Evolutionary conservation across 37 sponge, comb jelly and placozoan genomes (phyloP).

Genomic region (Ianthella basta): DNA sequence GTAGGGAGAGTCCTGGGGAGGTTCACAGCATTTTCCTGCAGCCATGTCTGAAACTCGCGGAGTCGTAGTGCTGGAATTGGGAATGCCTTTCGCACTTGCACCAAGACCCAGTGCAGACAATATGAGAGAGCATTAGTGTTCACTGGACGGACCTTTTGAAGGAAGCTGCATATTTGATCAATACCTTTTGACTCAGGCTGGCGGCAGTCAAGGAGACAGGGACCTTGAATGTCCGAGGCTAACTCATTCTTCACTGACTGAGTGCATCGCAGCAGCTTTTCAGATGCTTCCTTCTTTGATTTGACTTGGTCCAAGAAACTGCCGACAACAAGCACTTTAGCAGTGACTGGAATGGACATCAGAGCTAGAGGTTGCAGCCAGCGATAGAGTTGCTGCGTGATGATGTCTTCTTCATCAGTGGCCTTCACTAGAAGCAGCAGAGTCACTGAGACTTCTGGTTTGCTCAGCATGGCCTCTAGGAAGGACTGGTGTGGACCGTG

Average conservation of each 20-base stretch:
- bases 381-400: not conserved
- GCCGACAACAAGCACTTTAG: not conserved
- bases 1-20: no score
- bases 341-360: not conserved
- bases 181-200: not conserved
- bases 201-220: no score
- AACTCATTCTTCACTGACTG: not conserved
- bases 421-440: not conserved
- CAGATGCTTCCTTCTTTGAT: not conserved
- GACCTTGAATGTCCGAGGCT: no score
- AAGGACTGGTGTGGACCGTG: not conserved
- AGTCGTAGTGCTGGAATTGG: no score
- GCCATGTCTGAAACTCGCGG: no score
- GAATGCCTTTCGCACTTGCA: no score
- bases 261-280: not conserved
- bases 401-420: not conserved
- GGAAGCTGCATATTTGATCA: not conserved
- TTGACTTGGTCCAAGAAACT: conserved; percentile 9
- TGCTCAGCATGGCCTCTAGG: conserved; percentile 18
- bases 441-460: not conserved
- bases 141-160: not conserved
- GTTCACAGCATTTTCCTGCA: no score
- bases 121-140: no score
- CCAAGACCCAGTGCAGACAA: no score
- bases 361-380: not conserved